These are phyloP conservation scores for Catharus minimus DNA, from an alignment of 2,113 vertebrate species.

Conservation along the genomic window DNA sequence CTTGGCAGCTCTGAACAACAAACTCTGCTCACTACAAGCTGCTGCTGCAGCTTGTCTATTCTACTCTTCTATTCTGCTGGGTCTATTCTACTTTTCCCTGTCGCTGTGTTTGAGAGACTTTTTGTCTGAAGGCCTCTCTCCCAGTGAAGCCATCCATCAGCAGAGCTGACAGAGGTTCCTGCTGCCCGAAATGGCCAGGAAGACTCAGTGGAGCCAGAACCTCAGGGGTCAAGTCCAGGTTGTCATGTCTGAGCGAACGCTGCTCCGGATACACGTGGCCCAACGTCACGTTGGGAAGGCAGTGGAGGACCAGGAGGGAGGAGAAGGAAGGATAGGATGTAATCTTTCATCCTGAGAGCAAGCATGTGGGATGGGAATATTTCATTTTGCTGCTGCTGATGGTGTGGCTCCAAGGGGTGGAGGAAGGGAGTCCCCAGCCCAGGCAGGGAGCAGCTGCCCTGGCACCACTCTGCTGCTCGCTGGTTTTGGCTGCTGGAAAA, in stretches of 20 bases:
- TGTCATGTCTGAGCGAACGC: slow-evolving; percentile 32
- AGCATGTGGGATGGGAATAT: not conserved
- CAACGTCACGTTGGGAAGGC: slow-evolving; percentile 4
- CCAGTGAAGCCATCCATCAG: slow-evolving; percentile 65
- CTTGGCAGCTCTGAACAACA: not conserved
- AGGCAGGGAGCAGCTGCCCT: not conserved
- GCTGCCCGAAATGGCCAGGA: slow-evolving; percentile 57
- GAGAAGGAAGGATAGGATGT: slow-evolving; percentile 63
- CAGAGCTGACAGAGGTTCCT: slow-evolving; percentile 62
- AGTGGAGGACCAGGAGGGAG: slow-evolving; percentile 27
- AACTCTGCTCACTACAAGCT: not conserved
- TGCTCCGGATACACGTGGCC: slow-evolving; percentile 11
- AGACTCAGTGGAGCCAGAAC: slow-evolving; percentile 83
- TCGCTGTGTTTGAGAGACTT: not conserved
- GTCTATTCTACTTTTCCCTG: slow-evolving; percentile 27
- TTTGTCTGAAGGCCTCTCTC: slow-evolving; percentile 45
- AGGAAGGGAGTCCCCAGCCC: slow-evolving; percentile 6
- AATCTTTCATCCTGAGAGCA: slow-evolving; percentile 29
- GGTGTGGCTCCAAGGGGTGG: not conserved
- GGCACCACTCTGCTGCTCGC: accelerated
- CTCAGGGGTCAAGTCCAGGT: slow-evolving; percentile 87
- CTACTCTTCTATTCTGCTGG: not conserved
- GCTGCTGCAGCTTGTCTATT: not conserved
- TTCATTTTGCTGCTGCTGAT: not conserved
- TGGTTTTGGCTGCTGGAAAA: not conserved